Evolutionary conservation across 1,140 invertebrate genomes (phyloP).

Genomic region (Ruditapes philippinarum): DNA sequence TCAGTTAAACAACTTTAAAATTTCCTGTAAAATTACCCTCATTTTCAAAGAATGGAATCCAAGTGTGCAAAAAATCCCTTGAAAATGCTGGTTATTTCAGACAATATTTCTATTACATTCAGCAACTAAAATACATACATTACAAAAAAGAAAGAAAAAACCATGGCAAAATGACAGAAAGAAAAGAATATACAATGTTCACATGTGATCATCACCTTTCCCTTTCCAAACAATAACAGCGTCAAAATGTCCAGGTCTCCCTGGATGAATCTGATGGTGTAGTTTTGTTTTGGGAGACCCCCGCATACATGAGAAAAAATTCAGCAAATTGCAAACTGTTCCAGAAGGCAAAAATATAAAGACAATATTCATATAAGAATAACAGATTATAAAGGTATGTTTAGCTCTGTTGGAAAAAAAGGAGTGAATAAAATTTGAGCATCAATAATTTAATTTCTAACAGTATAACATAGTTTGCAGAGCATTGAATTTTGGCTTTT

Average conservation of each 20-base stretch:
- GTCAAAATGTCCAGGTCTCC: slow-evolving; percentile 61
- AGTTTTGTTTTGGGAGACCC: slow-evolving; percentile 67
- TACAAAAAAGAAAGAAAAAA: neutral
- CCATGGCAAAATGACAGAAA: neutral
- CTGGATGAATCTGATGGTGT: slow-evolving; percentile 62
- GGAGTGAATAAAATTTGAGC: too few relatives aligned
- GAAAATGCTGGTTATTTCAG: too few relatives aligned
- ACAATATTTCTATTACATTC: too few relatives aligned
- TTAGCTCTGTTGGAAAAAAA: too few relatives aligned
- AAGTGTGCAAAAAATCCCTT: too few relatives aligned
- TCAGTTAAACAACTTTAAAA: too few relatives aligned
- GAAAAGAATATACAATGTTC: neutral
- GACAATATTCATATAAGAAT: slow-evolving; percentile 29
- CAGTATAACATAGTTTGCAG: too few relatives aligned
- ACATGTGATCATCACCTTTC: slow-evolving; percentile 56
- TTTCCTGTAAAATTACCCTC: too few relatives aligned
- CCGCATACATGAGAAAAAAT: slow-evolving; percentile 64
- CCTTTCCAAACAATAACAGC: slow-evolving; percentile 68
- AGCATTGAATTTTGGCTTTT: too few relatives aligned
- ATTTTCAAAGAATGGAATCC: too few relatives aligned
- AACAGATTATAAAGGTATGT: neutral
- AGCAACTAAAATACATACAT: too few relatives aligned
- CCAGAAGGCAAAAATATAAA: slow-evolving; percentile 56
- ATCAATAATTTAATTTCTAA: too few relatives aligned
- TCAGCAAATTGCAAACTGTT: slow-evolving; percentile 67